Evolutionary conservation across 2,797 vertebrate species (phyloP).

Genomic region (Benthosema pterotum): DNA sequence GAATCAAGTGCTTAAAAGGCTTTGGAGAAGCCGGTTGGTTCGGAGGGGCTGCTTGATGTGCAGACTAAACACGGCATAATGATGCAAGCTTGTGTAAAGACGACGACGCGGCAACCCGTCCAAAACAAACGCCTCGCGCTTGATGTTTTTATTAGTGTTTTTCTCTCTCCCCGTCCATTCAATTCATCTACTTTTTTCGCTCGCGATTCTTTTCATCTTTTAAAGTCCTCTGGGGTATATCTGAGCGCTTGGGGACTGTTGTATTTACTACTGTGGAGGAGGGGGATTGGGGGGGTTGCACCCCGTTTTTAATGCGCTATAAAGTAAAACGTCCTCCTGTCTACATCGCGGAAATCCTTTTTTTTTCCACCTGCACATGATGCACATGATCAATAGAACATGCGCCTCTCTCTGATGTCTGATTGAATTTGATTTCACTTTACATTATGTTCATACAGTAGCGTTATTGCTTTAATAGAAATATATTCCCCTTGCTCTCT

Average conservation of each 20-base stretch:
- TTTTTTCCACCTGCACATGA: no score
- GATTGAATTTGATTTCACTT: no score
- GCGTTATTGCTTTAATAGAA: no score
- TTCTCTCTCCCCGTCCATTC: slow-evolving; percentile 52
- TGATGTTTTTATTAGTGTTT: slow-evolving; percentile 79
- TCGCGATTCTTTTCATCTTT: slow-evolving; percentile 11
- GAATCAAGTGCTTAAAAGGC: slow-evolving; percentile 82
- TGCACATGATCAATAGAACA: no score
- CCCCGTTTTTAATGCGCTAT: neutral
- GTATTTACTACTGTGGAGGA: slow-evolving; percentile 60
- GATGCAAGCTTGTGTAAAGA: slow-evolving; percentile 81
- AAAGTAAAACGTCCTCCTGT: no score
- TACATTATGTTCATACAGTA: no score
- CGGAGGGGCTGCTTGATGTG: slow-evolving; percentile 77
- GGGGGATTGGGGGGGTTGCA: slow-evolving; percentile 21
- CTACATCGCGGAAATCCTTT: no score
- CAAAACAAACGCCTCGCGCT: slow-evolving; percentile 69
- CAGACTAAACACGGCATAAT: slow-evolving; percentile 79
- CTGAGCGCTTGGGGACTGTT: slow-evolving; percentile 31
- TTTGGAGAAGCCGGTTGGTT: slow-evolving; percentile 76
- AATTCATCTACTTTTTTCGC: no score
- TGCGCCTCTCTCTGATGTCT: no score
- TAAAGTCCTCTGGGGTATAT: slow-evolving; percentile 33
- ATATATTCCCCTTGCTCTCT: no score
- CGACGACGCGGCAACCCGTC: slow-evolving; percentile 69